Percentiles rank a stretch among this genome's conserved stretches.
Conservation (phyloP, 1,140 invertebrate species). For the Calephelis nemesis region DNA sequence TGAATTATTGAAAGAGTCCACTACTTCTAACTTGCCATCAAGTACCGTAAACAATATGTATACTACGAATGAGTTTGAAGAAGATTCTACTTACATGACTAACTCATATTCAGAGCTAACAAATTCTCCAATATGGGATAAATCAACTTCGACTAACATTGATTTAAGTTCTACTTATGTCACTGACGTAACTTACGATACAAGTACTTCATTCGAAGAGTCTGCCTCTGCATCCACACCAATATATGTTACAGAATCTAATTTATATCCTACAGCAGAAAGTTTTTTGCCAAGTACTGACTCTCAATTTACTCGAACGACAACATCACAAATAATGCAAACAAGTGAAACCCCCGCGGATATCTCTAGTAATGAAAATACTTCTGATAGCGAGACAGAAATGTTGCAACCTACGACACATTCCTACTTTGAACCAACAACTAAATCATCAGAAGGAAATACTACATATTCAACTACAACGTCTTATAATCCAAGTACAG, state of each 20-base stretch:
- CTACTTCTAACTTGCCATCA: background rate
- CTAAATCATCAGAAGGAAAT: background rate
- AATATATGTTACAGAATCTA: background rate
- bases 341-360: background rate
- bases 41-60: background rate
- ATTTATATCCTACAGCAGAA: background rate
- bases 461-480: background rate
- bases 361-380: background rate
- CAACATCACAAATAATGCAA: background rate
- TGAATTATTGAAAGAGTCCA: background rate
- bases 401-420: background rate
- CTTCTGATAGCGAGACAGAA: background rate
- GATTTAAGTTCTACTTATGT: background rate
- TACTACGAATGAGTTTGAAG: background rate
- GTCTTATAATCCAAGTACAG: background rate
- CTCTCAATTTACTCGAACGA: background rate
- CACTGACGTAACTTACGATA: background rate
- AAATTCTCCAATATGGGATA: background rate
- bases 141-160: background rate
- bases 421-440: background rate
- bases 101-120: background rate
- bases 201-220: background rate
- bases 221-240: background rate
- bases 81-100: too few species aligned
- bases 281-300: background rate